Conservation (phyloP, 2,113 vertebrate species). For the Epinephelus lanceolatus region DNA sequence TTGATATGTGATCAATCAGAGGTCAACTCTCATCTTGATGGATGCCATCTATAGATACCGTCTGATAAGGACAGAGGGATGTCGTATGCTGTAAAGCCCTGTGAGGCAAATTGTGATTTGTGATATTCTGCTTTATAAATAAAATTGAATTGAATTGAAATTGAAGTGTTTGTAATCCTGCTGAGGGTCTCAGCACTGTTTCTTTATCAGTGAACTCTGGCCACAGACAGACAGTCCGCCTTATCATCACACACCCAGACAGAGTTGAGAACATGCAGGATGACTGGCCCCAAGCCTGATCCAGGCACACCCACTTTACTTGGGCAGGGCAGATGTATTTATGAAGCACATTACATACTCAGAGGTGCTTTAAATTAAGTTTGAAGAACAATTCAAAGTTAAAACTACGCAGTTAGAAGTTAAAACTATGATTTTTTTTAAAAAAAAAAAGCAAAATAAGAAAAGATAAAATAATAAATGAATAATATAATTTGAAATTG, state of each 20-base stretch:
- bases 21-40: conserved; percentile 32
- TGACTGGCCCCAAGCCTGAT: conserved; percentile 46
- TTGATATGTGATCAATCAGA: conserved; percentile 45
- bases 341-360: conserved; percentile 11
- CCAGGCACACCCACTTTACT: conserved; percentile 70
- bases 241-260: conserved; percentile 78
- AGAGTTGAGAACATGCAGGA: conserved; percentile 34
- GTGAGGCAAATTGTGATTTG: too few relatives aligned
- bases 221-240: conserved; percentile 47
- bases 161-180: conserved; percentile 48
- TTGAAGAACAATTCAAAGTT: too few relatives aligned
- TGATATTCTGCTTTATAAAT: too few relatives aligned
- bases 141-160: too few relatives aligned
- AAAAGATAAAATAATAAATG: too few relatives aligned
- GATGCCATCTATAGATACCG: conserved; percentile 25
- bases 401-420: too few relatives aligned
- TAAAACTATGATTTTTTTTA: too few relatives aligned
- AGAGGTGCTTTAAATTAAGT: neutral
- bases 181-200: conserved; percentile 28
- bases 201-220: conserved; percentile 69
- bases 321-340: neutral
- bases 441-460: too few relatives aligned
- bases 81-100: too few relatives aligned
- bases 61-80: neutral
- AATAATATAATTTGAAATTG: too few relatives aligned